Percentiles rank a stretch among this genome's conserved stretches.
These are phyloP conservation scores for Rhinolophus ferrumequinum DNA, from an alignment of 2,113 vertebrate species.

Conservation along the genomic window DNA sequence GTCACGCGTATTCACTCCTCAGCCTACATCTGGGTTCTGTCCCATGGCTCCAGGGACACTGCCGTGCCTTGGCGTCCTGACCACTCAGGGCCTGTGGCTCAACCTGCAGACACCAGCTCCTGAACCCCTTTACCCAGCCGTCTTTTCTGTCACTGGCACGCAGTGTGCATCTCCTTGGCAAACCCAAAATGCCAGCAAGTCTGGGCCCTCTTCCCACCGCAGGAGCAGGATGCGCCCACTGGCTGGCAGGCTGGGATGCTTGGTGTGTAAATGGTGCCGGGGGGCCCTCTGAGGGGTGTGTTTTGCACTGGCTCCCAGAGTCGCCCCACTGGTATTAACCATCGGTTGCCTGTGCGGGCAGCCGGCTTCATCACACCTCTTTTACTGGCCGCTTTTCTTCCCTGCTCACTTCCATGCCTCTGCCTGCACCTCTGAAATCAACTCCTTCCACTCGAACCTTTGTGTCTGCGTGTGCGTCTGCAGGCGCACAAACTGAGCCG, in stretches of 20 bases:
- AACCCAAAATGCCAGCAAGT: neutral
- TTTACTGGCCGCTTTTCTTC: neutral
- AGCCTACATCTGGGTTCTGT: neutral
- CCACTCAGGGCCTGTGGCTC: neutral
- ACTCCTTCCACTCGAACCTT: neutral
- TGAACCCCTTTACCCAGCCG: neutral
- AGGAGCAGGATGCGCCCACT: neutral
- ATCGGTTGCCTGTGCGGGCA: neutral
- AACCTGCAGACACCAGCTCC: neutral
- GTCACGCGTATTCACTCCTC: neutral
- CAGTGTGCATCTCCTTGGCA: too few relatives aligned
- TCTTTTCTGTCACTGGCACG: neutral
- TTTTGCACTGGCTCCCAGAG: too few relatives aligned
- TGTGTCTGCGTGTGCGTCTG: too few relatives aligned
- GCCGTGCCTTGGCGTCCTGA: neutral
- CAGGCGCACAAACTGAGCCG: too few relatives aligned
- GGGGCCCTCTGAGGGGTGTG: neutral
- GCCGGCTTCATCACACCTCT: too few relatives aligned
- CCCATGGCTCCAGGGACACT: accelerated
- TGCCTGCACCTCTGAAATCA: neutral
- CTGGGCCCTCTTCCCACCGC: neutral
- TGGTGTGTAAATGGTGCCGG: neutral
- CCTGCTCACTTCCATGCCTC: neutral
- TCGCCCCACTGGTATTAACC: neutral
- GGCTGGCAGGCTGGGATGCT: neutral